Conservation (phyloP, 2,888 invertebrate species). For the Campopleginae sp. region DNA sequence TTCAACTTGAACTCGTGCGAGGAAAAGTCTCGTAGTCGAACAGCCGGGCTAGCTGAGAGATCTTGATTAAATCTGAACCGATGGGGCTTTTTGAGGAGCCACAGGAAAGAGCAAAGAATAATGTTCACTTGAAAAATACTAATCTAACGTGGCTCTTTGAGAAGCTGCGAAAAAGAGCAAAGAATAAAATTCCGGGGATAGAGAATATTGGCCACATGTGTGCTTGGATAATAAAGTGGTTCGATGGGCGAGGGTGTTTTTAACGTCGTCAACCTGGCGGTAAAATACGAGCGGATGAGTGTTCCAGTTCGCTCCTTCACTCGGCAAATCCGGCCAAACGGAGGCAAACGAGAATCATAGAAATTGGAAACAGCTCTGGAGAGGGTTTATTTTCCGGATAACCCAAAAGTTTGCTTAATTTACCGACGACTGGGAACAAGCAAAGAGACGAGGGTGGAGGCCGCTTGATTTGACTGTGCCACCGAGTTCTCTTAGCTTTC, state of each 20-base stretch:
- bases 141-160: not conserved
- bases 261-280: constrained; percentile 59
- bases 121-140: constrained; percentile 1
- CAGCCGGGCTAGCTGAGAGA: constrained; percentile 30
- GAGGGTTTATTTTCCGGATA: constrained; percentile 54
- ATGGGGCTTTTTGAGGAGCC: constrained; percentile 46
- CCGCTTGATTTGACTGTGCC: constrained; percentile 56
- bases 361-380: constrained; percentile 15
- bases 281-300: constrained; percentile 26
- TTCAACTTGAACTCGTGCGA: constrained; percentile 51
- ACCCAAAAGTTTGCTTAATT: constrained; percentile 67
- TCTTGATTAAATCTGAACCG: constrained; percentile 58
- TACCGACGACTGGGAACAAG: constrained; percentile 51
- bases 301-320: constrained; percentile 31
- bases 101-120: constrained; percentile 21
- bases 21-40: constrained; percentile 26
- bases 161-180: constrained; percentile 13
- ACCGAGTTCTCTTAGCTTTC: constrained; percentile 34
- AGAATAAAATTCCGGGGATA: not conserved
- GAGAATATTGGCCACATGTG: constrained; percentile 13
- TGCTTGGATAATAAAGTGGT: constrained; percentile 56
- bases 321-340: constrained; percentile 24
- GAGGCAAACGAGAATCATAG: constrained; percentile 25
- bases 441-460: constrained; percentile 23
- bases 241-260: constrained; percentile 63